These are phyloP conservation scores for Cheilosia impressa DNA, from an alignment of 2,888 invertebrate species.

Conservation along the genomic window DNA sequence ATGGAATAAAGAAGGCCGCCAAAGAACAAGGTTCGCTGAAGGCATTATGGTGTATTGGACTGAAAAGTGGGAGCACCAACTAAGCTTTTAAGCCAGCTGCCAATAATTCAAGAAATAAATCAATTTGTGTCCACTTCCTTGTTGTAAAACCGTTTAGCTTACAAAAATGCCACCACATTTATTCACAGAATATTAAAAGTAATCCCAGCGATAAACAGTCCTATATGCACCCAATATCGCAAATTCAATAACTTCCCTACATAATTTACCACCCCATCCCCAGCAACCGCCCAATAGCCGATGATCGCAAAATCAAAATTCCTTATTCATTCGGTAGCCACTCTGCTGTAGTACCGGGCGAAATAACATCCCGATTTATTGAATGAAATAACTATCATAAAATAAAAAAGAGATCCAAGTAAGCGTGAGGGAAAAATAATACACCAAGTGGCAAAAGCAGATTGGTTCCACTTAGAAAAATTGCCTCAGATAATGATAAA, in stretches of 20 bases:
- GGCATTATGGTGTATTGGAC: no score
- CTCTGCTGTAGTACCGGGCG: not conserved
- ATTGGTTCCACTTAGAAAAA: constrained; percentile 76
- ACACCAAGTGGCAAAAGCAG: constrained; percentile 73
- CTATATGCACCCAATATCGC: not conserved
- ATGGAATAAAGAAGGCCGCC: no score
- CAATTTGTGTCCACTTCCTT: no score
- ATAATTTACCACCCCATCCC: constrained; percentile 29
- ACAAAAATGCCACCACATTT: no score
- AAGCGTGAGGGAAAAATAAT: constrained; percentile 61
- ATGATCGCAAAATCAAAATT: constrained; percentile 59
- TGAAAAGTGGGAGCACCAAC: no score
- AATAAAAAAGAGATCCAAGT: constrained; percentile 66
- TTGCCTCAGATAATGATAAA: constrained; percentile 75
- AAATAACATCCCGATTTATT: constrained; percentile 73
- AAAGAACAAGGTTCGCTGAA: no score
- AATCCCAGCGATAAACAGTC: constrained; percentile 5
- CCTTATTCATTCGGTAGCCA: constrained; percentile 47
- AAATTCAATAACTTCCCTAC: constrained; percentile 45
- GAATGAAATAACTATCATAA: constrained; percentile 73
- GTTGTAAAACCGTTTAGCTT: no score
- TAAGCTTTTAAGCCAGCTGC: no score
- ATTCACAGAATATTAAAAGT: not conserved
- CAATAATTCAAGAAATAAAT: no score
- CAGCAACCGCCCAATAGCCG: constrained; percentile 5